Percentiles rank a stretch among this genome's conserved stretches.
phyloP scores from a whole-genome alignment of 2,888 invertebrate genomes.

The Geotrupes spiniger region DNA sequence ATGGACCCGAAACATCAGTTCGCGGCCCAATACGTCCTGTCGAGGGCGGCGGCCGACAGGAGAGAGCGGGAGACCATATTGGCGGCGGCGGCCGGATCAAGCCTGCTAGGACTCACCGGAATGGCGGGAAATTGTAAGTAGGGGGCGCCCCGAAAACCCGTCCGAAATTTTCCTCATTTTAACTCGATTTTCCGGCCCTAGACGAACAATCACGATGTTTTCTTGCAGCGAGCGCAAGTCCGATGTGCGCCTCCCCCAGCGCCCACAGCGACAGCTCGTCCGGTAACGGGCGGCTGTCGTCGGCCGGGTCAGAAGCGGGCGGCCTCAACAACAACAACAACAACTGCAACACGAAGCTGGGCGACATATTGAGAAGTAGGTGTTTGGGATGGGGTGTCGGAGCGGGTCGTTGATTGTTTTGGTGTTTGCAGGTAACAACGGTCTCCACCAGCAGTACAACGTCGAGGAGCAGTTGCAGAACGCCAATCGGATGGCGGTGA shows the following conservation, averaged over 20 bases:
- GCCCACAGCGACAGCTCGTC: constrained; percentile 86
- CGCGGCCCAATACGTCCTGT: constrained; percentile 89
- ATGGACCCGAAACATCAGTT: constrained; percentile 97
- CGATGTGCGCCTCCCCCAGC: constrained; percentile 78
- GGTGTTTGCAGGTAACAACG: constrained; percentile 53
- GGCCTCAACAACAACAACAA: constrained; percentile 68
- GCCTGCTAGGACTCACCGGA: constrained; percentile 61
- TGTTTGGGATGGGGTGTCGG: too few relatives aligned
- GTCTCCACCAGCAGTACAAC: constrained; percentile 62
- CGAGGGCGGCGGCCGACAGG: constrained; percentile 86
- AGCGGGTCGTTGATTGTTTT: not conserved
- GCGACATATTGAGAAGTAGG: constrained; percentile 52
- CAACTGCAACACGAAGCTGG: constrained; percentile 60
- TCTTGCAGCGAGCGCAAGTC: constrained; percentile 54
- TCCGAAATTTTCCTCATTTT: too few relatives aligned
- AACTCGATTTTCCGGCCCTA: not conserved
- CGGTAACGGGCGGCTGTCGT: constrained; percentile 74
- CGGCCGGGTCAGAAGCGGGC: constrained; percentile 75
- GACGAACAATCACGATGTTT: not conserved
- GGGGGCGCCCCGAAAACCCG: not conserved
- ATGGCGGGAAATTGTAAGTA: constrained; percentile 35
- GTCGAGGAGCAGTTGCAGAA: constrained; percentile 59
- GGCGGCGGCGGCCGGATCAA: constrained; percentile 59
- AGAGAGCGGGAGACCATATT: constrained; percentile 78
- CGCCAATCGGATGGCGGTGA: constrained; percentile 65